A percentile compares a stretch with the other conserved stretches of the same genome.
Conservation (phyloP, 2,888 invertebrate species). For the Alviniconcha strummeri region DNA sequence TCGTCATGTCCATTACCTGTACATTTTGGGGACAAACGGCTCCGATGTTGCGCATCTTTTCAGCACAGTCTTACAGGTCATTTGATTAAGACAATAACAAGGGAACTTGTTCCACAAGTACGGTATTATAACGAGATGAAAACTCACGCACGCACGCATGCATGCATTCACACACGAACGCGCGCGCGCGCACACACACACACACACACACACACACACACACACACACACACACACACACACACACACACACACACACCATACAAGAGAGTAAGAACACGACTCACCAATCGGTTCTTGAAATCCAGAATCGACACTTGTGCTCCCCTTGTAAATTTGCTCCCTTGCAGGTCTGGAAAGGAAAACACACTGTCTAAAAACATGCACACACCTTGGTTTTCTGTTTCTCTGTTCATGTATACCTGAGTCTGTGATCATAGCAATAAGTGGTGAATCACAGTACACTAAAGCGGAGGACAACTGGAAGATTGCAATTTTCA, state of each 20-base stretch:
- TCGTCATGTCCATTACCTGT: too few species aligned
- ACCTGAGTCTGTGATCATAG: too few species aligned
- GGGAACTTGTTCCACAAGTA: background rate
- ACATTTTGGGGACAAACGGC: too few species aligned
- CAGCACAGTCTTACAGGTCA: too few species aligned
- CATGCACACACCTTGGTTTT: too few species aligned
- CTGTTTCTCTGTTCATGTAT: too few species aligned
- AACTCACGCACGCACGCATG: conserved; percentile 13
- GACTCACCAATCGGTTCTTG: conserved; percentile 64
- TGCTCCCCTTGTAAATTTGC: conserved; percentile 63
- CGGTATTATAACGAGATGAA: background rate
- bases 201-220: background rate
- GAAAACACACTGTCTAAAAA: background rate
- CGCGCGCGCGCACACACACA: background rate
- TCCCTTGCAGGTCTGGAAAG: conserved; percentile 39
- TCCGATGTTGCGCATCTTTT: too few species aligned
- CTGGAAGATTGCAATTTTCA: too few species aligned
- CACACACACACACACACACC: background rate
- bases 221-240: background rate
- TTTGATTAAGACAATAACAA: background rate
- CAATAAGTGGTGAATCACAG: too few species aligned
- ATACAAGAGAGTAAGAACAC: background rate
- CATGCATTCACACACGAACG: background rate
- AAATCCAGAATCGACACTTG: conserved; percentile 61
- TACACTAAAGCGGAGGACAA: too few species aligned